phyloP scores from a whole-genome alignment of 1,140 invertebrate species.

The Formica selysi region DNA sequence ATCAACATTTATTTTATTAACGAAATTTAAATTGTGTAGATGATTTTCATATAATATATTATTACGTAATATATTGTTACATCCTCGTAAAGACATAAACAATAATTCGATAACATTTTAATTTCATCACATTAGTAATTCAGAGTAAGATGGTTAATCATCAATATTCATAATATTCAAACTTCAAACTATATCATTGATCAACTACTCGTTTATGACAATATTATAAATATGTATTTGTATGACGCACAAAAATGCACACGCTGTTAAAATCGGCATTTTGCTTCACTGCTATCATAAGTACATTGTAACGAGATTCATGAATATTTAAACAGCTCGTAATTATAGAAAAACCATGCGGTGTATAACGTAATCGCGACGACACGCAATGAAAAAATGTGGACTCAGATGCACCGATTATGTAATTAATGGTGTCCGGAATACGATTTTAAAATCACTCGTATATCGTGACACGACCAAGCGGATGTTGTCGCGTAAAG shows the following conservation, averaged over 20 bases:
- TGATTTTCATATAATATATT: not conserved
- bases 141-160: not conserved
- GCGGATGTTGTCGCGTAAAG: not conserved
- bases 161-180: not conserved
- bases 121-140: slow-evolving; percentile 9
- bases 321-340: slow-evolving; percentile 44
- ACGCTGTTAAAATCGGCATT: slow-evolving; percentile 40
- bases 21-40: not conserved
- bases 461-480: not conserved
- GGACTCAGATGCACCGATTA: not conserved
- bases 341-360: slow-evolving; percentile 13
- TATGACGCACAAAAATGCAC: slow-evolving; percentile 17
- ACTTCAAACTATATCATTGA: not conserved
- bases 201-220: not conserved
- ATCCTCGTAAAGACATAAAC: not conserved
- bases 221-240: slow-evolving; percentile 4
- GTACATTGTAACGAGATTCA: slow-evolving; percentile 52
- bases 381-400: slow-evolving; percentile 18
- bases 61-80: not conserved
- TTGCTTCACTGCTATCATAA: not conserved
- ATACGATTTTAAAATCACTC: not conserved
- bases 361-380: not conserved
- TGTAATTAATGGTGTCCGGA: not conserved
- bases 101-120: not conserved
- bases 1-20: slow-evolving; percentile 11